Percentiles rank a stretch among this genome's conserved stretches.
Evolutionary conservation across 1,140 invertebrate species (phyloP).

Genomic region (Bombus sibiricus): DNA sequence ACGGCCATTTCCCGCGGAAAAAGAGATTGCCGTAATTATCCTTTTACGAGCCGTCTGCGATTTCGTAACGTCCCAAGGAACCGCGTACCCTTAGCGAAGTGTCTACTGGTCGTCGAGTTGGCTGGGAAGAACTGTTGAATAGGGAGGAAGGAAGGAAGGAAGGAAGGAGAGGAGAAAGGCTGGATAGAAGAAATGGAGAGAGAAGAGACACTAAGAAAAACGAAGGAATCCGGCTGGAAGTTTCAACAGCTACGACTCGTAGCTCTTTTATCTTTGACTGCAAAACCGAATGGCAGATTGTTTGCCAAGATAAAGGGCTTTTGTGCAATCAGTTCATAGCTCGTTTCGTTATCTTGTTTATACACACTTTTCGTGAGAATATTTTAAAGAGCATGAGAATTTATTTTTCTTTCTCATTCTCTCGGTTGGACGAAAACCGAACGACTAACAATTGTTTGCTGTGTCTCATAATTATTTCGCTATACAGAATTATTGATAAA

Average conservation of each 20-base stretch:
- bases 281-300: conserved; percentile 29
- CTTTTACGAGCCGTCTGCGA: conserved; percentile 38
- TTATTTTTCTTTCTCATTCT: neutral
- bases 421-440: neutral
- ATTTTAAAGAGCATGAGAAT: neutral
- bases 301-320: neutral
- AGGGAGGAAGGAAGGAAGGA: conserved; percentile 16
- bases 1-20: conserved; percentile 35
- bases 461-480: neutral
- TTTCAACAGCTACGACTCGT: neutral
- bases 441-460: neutral
- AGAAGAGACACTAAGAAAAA: neutral
- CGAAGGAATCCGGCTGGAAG: neutral
- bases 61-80: conserved; percentile 26
- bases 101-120: neutral
- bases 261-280: conserved; percentile 39
- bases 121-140: neutral
- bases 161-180: neutral
- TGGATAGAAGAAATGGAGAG: neutral
- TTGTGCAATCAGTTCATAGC: neutral
- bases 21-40: conserved; percentile 51
- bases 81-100: neutral
- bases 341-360: neutral
- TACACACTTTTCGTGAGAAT: neutral
- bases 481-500: neutral